Evolutionary conservation across 2,113 vertebrate genomes (phyloP), one percentile per base, ranked within the genome.

Genomic region (Spea bombifrons): DNA sequence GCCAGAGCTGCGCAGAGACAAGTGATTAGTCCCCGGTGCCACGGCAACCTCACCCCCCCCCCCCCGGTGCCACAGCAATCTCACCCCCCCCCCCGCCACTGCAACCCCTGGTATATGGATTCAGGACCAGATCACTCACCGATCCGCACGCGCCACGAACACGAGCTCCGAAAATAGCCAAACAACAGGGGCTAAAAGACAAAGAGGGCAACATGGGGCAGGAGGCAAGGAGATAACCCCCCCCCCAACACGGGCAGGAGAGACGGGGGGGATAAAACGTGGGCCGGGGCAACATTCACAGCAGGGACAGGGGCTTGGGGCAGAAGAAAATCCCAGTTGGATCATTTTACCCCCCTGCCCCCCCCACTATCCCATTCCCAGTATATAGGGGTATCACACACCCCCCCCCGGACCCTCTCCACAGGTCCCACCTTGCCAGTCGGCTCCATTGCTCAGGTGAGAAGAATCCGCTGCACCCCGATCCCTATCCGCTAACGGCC

Each of bases 151-250:
- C 97, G 94, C 97, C 97, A 99, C 5, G 97, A 93, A 82, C 97
- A 99, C 78, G 97, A 98, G 76, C 97, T 99, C 89, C 96, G 94
- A 90, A 95, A 99, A 87, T 98, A 99, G 84, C 95, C 93, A 76
- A 98, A 94, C 73, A 99, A 94, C 77, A 97, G 74, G 0, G 97
- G 95, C 97, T 99, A 83, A 71, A 45, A 16, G 12, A 53, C 13
- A 6, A 61, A 52, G 48, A 8, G 3, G 45, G 44, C 13, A 47
- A 8, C 50, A 53, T 10, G 10, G 50, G 50, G 10, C 50, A 53
- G 7, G 7, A 3, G 7, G 50, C 7, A 53, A 53, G 50, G 50
- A 30, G 30, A 30, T 30, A 30, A 30, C 30, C 30, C 30, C 30
- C 30, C 30, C 30, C 30, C 30, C 30, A 30, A 53, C 50, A 1